Evolutionary conservation across 2,797 vertebrate species (phyloP).

Genomic region (Alca torda): DNA sequence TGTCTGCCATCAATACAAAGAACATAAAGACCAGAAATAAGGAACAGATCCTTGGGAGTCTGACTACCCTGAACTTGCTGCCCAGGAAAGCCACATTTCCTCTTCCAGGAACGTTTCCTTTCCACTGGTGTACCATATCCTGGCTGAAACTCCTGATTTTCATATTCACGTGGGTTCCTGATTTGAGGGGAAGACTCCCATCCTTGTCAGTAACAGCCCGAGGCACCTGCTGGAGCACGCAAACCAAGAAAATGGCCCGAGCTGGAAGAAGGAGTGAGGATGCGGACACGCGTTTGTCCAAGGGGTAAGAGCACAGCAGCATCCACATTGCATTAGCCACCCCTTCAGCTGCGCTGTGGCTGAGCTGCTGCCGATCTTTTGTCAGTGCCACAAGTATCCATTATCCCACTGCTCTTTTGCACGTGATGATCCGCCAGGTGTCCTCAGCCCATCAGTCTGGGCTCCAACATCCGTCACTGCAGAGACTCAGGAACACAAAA

Average conservation of each 20-base stretch:
- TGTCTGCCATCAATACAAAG: not conserved
- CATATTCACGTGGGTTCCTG: rapidly evolving
- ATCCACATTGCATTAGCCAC: too few species aligned
- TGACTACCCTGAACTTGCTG: not conserved
- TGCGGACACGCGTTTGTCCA: not conserved
- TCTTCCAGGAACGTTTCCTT: not conserved
- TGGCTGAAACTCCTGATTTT: not conserved
- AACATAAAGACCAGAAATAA: not conserved
- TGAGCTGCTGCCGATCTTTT: too few species aligned
- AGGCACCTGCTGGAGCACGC: not conserved
- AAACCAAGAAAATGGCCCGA: not conserved
- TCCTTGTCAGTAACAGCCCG: too few species aligned
- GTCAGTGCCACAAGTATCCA: too few species aligned
- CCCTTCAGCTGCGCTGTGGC: too few species aligned
- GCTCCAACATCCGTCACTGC: too few species aligned
- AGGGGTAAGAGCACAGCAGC: too few species aligned
- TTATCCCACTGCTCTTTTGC: too few species aligned
- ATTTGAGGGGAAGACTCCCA: not conserved
- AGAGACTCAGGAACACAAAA: not conserved
- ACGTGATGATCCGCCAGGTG: too few species aligned
- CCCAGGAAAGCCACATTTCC: not conserved
- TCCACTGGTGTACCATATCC: not conserved
- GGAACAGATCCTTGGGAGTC: not conserved
- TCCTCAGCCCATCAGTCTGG: not conserved
- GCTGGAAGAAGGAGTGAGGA: not conserved